A percentile compares a stretch with the other conserved stretches of the same genome.
Evolutionary conservation across 1,140 invertebrate species (phyloP).

Genomic region (Macrotrachela quadricornifera): DNA sequence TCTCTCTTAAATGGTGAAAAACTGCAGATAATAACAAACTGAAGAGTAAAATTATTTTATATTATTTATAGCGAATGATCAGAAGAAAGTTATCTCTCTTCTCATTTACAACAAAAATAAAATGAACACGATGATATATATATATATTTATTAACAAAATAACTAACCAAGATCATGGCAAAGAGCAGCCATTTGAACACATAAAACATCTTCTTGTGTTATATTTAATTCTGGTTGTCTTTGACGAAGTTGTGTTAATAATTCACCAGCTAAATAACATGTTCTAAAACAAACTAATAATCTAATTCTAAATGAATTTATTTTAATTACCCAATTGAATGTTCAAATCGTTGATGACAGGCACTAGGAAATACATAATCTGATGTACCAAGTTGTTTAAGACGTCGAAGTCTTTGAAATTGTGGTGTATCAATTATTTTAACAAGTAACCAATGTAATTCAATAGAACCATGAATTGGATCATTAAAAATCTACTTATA

Average conservation of each 20-base stretch:
- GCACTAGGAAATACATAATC: slow-evolving; percentile 39
- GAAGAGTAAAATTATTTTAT: no score
- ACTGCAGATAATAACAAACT: no score
- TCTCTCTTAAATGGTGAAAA: no score
- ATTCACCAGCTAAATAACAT: slow-evolving; percentile 28
- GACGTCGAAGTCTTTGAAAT: slow-evolving; percentile 39
- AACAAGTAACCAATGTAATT: slow-evolving; percentile 25
- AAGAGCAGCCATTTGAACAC: slow-evolving; percentile 41
- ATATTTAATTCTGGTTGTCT: slow-evolving; percentile 33
- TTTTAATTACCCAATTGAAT: slow-evolving; percentile 36
- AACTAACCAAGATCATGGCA: slow-evolving; percentile 47
- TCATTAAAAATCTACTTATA: neutral
- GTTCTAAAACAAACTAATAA: slow-evolving; percentile 15
- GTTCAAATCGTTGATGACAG: slow-evolving; percentile 40
- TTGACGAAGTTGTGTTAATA: slow-evolving; percentile 18
- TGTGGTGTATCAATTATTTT: slow-evolving; percentile 40
- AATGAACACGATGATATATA: no score
- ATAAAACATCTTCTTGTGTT: slow-evolving; percentile 29
- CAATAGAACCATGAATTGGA: neutral
- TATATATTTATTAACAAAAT: no score
- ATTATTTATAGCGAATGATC: no score
- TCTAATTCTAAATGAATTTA: no score
- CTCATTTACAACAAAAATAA: no score
- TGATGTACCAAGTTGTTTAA: slow-evolving; percentile 37
- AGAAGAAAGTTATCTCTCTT: no score